phyloP scores from a whole-genome alignment of 2,797 vertebrate species.

The Syngnathus rostellatus region DNA sequence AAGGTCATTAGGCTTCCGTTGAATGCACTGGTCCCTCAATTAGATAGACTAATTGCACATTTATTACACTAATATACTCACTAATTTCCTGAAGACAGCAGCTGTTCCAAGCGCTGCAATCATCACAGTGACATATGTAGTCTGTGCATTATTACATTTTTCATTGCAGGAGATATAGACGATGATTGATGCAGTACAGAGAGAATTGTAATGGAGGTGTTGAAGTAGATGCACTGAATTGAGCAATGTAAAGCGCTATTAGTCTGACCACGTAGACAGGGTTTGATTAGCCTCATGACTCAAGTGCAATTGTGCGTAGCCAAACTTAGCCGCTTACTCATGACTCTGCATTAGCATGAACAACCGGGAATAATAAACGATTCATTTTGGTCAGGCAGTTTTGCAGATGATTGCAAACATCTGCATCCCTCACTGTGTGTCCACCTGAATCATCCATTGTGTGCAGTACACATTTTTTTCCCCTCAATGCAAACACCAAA shows the following conservation, averaged over 20 bases:
- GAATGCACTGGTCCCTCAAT: not conserved
- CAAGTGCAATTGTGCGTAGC: not conserved
- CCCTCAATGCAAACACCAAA: not conserved
- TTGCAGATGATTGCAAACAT: not conserved
- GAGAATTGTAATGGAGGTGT: not conserved
- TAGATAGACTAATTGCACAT: slow-evolving; percentile 6
- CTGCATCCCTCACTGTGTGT: not conserved
- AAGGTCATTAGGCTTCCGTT: not conserved
- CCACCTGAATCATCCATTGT: not conserved
- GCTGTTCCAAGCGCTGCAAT: not conserved
- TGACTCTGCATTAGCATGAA: not conserved
- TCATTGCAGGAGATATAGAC: not conserved
- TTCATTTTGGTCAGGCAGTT: not conserved
- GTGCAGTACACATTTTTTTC: not conserved
- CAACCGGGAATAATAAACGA: not conserved
- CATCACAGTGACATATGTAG: not conserved
- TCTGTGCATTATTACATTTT: not conserved
- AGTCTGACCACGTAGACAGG: not conserved
- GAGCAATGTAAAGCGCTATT: not conserved
- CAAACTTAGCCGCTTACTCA: not conserved
- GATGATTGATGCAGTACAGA: not conserved
- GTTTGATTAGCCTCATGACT: slow-evolving; percentile 2
- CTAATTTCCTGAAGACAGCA: slow-evolving; percentile 3
- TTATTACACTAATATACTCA: slow-evolving; percentile 5
- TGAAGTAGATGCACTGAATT: not conserved